Base-by-base conservation (phyloP, 2,888 invertebrate genomes). In the Zygothrica quintamaculata region DNA sequence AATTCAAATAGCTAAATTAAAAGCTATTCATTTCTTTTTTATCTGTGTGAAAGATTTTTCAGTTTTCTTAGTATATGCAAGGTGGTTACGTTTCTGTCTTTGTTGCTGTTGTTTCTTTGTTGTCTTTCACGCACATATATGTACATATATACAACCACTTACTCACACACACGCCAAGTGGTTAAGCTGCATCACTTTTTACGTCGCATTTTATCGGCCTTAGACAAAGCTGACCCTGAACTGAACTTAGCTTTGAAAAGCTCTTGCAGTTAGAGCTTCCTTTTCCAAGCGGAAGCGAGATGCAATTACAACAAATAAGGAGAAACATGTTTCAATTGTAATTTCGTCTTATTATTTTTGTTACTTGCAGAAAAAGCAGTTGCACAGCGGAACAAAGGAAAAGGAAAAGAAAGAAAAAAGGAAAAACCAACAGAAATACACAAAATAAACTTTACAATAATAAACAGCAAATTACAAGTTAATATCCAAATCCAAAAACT, bases 341-440 rank as follows among this genome's bases (percentile, higher is more conserved):
- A n/a, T n/a, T n/a, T n/a, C n/a, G n/a, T 50, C 59, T 43, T 39
- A 56, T 43, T 39, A 56, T 70, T 61, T 61, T 74, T 29, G 4
- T 29, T 70, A 56, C 52, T 70, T 70, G 52, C 69, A 74, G 74
- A 74, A 70, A n/a, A 71, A 70, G 75, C 70, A 74, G 71, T 75
- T 64, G 58, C 50, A 53, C 40, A n/a, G 48, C 48, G 22, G 12
- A 25, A 33, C 13, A 65, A 43, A 15, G 59, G 15, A 29, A 40
- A 39, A 5, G 18, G 18, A 22, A 5, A n/a, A n/a, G n/a, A n/a
- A n/a, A n/a, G n/a, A n/a, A n/a, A n/a, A n/a, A n/a, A n/a, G n/a
- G n/a, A n/a, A n/a, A n/a, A n/a, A n/a, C n/a, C 18, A 22, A 22
- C 18, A 22, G 18, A 2, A 22, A 22, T 22, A 22, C 15, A 18